Base-by-base conservation (phyloP, 2,888 invertebrate genomes). In the Eupelmus urozonus region DNA sequence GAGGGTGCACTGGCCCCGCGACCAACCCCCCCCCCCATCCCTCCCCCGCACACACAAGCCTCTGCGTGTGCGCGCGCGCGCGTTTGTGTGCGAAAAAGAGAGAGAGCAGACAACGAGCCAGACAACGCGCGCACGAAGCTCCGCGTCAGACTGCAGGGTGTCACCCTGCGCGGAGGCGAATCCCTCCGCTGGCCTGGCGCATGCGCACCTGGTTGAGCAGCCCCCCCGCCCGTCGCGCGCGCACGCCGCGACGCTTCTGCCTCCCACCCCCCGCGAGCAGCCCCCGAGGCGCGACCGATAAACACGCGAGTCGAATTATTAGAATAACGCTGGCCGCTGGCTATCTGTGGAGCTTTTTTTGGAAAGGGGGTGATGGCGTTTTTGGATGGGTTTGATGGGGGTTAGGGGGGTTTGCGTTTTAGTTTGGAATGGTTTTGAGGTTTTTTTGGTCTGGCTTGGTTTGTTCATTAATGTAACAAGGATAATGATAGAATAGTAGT, bases 111-210 rank as follows among this genome's bases (percentile, higher is more conserved):
- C 2, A 53, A 16, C 20, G 79, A 76, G 80, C 78, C 63, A 34
- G 23, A 55, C 27, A 53, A 4, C 20, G 57, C 42, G 23, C n/a
- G 27, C 29, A 13, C 71, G 53, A 77, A 80, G 80, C 84, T 87
- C 87, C 87, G 87, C 87, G 87, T 85, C 85, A 84, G 88, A 89
- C 89, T 89, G 88, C 88, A 88, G 89, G 89, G 88, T 89, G 89
- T 88, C 89, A 88, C 88, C 89, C 88, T 84, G 57, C 76, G 45
- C 4, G 18, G 11, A 9, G 49, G 49, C 5, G 9, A 16, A 45
- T 29, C 49, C 76, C 62, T 9, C 45, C 29, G 45, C 7, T 4
- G 9, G 20, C 57, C 40, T 16, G n/a, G n/a, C n/a, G n/a, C n/a
- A n/a, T 49, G 27, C 49, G n/a, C 45, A 53, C 69, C 27, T 40